Conservation (phyloP, 2,888 invertebrate genomes). For the Dryobota labecula region DNA sequence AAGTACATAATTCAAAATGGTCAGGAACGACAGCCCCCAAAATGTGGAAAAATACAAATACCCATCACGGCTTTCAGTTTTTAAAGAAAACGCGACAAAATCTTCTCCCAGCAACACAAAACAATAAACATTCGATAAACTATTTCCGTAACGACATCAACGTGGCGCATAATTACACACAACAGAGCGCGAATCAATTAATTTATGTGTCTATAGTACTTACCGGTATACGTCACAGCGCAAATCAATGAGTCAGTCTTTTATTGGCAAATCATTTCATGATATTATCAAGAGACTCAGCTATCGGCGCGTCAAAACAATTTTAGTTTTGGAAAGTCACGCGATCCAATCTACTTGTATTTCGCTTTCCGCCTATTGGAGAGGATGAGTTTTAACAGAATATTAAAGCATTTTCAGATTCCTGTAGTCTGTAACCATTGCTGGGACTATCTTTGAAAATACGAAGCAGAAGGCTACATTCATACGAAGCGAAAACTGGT, state of each 20-base stretch:
- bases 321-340: neutral
- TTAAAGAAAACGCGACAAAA: neutral
- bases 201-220: constrained; percentile 3
- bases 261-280: constrained; percentile 11
- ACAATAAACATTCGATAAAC: neutral
- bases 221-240: no score
- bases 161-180: neutral
- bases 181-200: constrained; percentile 15
- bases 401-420: neutral
- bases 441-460: no score
- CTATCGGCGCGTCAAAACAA: constrained; percentile 11
- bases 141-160: constrained; percentile 2
- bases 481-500: no score
- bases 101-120: neutral
- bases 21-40: neutral
- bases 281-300: neutral
- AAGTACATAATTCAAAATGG: no score
- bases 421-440: no score
- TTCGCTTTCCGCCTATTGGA: no score
- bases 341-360: neutral
- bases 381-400: neutral
- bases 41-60: neutral
- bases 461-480: no score
- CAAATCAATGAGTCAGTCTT: constrained; percentile 23
- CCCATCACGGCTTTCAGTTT: neutral